Evolutionary conservation across 1,140 invertebrate genomes (phyloP), one percentile per base, ranked within the genome.

Genomic region (Camponotus floridanus): DNA sequence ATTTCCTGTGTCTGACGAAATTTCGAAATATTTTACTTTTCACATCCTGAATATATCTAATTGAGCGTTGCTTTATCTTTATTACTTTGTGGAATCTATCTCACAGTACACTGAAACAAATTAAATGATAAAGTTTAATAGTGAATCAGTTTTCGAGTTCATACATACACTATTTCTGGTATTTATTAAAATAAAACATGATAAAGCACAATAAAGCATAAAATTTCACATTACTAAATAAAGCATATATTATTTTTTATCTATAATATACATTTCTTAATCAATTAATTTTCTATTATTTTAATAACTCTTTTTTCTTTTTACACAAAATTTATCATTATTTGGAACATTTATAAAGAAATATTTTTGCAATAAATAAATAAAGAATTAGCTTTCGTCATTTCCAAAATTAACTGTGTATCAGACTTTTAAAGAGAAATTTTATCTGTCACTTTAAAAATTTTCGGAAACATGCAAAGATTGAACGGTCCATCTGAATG

Each of bases 381-480:
- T n/a, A 18, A 70, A n/a, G 9, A 18, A 21, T 36, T 36, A 15
- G 0, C 9, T 57, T 57, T 26, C 13, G 2, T 59, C n/a, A 0
- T 42, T 74, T 26, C 1, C n/a, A 26, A 59, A 42, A 74, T 26
- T 26, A 18, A 59, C n/a, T 26, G 3, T 59, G 18, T 51, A 15
- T 3, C 48, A 51, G 15, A 15, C 8, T 57, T 39, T 21, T 13
- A 18, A 51, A 51, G 11, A 39, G 6, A 59, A 8, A 59, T 59
- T 59, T 26, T 3, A 74, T 11, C 0, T 36, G 1, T 79, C 5
- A 21, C 33, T 57, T 8, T 4, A 13, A 42, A 70, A 51, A 42
- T 68, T 70, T 80, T 21, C 26, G 8, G 1, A 21, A 70, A 57
- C 64, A 39, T 13, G 51, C 36, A 42, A 70, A 70, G 36, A 70